These are phyloP conservation scores for Paedocypris micromegethes DNA, from an alignment of 2,797 vertebrate species.

Conservation along the genomic window DNA sequence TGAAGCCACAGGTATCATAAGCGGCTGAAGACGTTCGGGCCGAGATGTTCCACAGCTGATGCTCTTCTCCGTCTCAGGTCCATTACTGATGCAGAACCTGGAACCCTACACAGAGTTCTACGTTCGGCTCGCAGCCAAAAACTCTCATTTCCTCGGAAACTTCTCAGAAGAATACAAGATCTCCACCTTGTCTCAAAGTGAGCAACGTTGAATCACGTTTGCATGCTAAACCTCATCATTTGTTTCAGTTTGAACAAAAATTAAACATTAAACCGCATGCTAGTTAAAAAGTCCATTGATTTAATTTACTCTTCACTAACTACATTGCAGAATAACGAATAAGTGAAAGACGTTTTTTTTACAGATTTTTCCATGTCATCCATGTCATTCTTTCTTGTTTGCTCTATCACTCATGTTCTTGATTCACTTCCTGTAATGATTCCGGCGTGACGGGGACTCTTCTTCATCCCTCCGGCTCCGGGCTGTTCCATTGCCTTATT, in stretches of 20 bases:
- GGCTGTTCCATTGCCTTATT: conserved; percentile 36
- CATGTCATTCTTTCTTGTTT: conserved; percentile 24
- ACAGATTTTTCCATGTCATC: conserved; percentile 1
- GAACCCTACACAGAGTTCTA: conserved; percentile 61
- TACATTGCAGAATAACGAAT: no score
- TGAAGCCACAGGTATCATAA: conserved; percentile 53
- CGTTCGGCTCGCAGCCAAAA: conserved; percentile 63
- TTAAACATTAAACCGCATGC: no score
- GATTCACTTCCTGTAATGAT: conserved; percentile 43
- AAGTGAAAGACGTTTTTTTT: background rate
- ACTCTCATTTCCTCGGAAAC: conserved; percentile 56
- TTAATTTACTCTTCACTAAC: no score
- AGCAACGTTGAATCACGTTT: conserved; percentile 39
- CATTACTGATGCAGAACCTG: conserved; percentile 51
- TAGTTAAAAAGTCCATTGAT: no score
- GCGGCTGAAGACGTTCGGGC: background rate
- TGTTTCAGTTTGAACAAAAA: background rate
- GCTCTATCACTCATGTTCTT: conserved; percentile 23
- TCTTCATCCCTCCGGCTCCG: conserved; percentile 45
- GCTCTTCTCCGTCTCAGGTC: conserved; percentile 50
- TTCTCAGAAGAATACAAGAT: conserved; percentile 55
- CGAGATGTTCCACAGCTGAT: no score
- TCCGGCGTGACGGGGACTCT: conserved; percentile 42
- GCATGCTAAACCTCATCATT: background rate
- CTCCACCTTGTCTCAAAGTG: conserved; percentile 61